Percentiles rank a stretch among this genome's conserved stretches.
These are phyloP conservation scores for Clarias pachynema DNA, from an alignment of 2,797 vertebrate species.

Conservation along the genomic window DNA sequence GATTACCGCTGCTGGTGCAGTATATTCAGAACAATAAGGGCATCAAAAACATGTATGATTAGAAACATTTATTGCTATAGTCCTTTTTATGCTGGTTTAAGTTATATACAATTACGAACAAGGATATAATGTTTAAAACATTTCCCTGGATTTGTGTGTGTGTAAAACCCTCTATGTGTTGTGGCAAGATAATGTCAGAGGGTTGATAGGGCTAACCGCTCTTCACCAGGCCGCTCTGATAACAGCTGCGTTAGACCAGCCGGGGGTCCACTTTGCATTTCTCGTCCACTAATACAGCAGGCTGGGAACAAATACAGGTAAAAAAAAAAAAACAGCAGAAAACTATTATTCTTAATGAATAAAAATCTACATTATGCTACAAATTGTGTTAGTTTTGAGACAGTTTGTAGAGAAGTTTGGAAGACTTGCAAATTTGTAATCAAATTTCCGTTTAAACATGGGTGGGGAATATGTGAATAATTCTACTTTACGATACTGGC, in stretches of 20 bases:
- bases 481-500: neutral
- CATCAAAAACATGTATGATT: neutral
- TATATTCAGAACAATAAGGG: neutral
- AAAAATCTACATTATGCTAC: neutral
- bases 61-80: too few species aligned
- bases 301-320: conserved; percentile 30
- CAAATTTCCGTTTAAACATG: neutral
- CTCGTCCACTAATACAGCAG: neutral
- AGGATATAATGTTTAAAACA: neutral
- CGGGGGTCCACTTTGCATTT: neutral
- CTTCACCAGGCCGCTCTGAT: conserved; percentile 36
- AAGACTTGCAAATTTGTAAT: neutral
- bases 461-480: neutral
- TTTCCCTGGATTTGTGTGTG: neutral
- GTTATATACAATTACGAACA: neutral
- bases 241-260: conserved; percentile 30
- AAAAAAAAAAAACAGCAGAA: neutral
- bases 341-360: neutral
- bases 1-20: neutral
- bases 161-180: neutral
- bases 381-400: neutral
- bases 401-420: neutral
- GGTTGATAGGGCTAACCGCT: conserved; percentile 28
- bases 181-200: conserved; percentile 28
- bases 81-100: neutral